Evolutionary conservation across 2,888 invertebrate genomes (phyloP).

Genomic region (Eulithis prunata): DNA sequence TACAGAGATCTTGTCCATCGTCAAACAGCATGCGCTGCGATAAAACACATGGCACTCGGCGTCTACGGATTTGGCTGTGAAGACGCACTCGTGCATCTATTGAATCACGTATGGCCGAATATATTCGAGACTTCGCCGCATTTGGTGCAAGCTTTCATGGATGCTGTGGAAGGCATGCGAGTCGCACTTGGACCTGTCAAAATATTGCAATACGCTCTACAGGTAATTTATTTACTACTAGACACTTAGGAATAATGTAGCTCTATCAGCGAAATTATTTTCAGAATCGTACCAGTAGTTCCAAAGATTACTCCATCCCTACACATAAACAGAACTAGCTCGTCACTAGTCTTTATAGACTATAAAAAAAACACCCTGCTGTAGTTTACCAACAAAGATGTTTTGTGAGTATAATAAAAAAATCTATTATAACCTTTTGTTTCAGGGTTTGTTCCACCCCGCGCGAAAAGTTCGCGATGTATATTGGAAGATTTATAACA

Average conservation of each 20-base stretch:
- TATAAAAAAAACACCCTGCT: too few species aligned
- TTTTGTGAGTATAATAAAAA: background rate
- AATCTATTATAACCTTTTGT: conserved; percentile 46
- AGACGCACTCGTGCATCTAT: conserved; percentile 97
- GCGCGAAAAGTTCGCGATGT: conserved; percentile 99
- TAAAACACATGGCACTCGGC: conserved; percentile 99
- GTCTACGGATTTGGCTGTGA: conserved; percentile 99
- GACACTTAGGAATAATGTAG: too few species aligned
- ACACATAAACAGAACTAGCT: too few species aligned
- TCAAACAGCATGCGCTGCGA: conserved; percentile 99
- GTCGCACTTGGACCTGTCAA: conserved; percentile 98
- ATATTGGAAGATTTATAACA: conserved; percentile 99
- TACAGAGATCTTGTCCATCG: conserved; percentile 97
- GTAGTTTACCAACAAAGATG: too few species aligned
- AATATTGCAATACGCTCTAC: conserved; percentile 97
- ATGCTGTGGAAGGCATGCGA: conserved; percentile 98
- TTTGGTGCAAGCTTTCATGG: conserved; percentile 99
- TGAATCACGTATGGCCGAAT: conserved; percentile 99
- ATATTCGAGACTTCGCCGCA: conserved; percentile 99
- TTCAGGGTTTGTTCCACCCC: conserved; percentile 98
- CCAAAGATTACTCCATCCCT: too few species aligned
- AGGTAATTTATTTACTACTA: conserved; percentile 82
- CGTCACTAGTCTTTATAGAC: too few species aligned
- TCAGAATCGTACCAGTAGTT: too few species aligned
- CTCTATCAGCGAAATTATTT: too few species aligned